Conservation (phyloP, 2,797 vertebrate species). For the Ptychadena robeensis region DNA sequence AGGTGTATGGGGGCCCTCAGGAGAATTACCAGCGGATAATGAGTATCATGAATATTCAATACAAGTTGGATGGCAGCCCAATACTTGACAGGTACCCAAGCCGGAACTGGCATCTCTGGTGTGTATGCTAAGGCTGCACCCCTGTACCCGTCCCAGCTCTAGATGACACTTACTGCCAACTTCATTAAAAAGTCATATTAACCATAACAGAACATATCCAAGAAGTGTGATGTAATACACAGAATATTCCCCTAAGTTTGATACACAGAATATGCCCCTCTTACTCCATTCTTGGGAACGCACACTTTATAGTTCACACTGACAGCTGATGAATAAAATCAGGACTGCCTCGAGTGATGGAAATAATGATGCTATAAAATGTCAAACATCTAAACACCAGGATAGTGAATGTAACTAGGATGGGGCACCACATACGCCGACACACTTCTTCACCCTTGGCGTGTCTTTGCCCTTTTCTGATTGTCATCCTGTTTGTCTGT, state of each 20-base stretch:
- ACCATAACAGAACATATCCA: too few species aligned
- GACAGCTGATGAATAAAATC: too few species aligned
- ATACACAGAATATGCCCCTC: too few species aligned
- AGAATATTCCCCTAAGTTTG: too few species aligned
- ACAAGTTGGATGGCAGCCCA: neutral
- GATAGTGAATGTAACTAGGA: neutral
- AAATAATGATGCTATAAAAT: neutral
- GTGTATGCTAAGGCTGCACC: neutral
- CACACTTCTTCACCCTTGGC: neutral
- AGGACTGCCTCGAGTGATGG: neutral
- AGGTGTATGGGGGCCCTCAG: too few species aligned
- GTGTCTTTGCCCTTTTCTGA: constrained; percentile 28
- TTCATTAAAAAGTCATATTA: too few species aligned
- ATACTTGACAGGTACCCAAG: neutral
- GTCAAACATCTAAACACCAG: neutral
- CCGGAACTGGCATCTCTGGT: neutral
- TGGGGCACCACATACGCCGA: neutral
- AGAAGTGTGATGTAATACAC: neutral
- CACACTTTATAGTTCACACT: too few species aligned
- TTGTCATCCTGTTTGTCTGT: constrained; percentile 57
- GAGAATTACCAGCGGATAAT: too few species aligned
- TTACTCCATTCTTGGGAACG: neutral
- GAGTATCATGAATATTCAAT: neutral
- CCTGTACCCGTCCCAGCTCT: too few species aligned
- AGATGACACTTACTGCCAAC: too few species aligned